phyloP scores from a whole-genome alignment of 2,888 invertebrate genomes.

The Lepidochitona cinerea region DNA sequence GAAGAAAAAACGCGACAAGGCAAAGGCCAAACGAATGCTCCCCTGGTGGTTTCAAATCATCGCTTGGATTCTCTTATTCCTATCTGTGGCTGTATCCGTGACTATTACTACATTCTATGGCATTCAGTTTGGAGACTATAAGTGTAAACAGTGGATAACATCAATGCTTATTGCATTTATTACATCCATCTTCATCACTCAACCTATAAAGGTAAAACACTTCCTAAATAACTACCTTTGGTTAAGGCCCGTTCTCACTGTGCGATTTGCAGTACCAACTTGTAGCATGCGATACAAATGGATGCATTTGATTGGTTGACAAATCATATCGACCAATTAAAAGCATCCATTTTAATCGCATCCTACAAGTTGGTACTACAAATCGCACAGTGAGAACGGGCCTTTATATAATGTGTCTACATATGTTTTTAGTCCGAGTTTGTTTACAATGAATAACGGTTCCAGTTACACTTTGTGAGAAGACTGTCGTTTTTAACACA shows the following conservation, averaged over 20 bases:
- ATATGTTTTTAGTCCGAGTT: background rate
- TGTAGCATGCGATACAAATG: too few relatives aligned
- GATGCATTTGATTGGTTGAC: too few relatives aligned
- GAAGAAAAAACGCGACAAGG: constrained; percentile 25
- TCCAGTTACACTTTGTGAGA: too few relatives aligned
- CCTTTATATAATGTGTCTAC: background rate
- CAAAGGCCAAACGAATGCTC: constrained; percentile 59
- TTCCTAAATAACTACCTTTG: background rate
- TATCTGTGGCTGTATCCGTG: constrained; percentile 64
- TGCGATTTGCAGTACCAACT: too few relatives aligned
- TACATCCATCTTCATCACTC: constrained; percentile 72
- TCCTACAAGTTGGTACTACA: too few relatives aligned
- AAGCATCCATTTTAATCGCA: too few relatives aligned
- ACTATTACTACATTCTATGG: constrained; percentile 72
- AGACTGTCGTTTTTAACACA: too few relatives aligned
- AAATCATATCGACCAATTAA: too few relatives aligned
- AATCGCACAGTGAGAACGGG: too few relatives aligned
- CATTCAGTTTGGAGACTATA: constrained; percentile 72
- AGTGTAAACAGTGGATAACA: constrained; percentile 72
- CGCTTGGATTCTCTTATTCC: constrained; percentile 71
- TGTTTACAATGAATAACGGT: background rate
- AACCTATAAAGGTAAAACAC: constrained; percentile 72
- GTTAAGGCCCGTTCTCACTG: too few relatives aligned
- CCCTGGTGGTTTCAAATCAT: constrained; percentile 69
- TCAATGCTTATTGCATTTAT: constrained; percentile 72